phyloP scores from a whole-genome alignment of 2,797 vertebrate species.

The Gymnoscopelus microlampas region DNA sequence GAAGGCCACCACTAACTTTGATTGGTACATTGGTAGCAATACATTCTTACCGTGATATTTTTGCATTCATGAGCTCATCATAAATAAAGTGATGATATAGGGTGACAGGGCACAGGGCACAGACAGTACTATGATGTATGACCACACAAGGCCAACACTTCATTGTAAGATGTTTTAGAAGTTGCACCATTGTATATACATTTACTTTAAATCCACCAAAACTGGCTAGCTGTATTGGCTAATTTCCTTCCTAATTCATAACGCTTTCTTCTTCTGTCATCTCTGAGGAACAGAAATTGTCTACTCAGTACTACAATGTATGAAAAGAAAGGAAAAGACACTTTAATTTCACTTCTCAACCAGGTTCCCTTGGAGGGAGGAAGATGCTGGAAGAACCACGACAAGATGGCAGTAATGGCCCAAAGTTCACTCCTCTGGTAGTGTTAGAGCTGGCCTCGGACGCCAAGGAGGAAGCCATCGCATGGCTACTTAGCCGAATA shows the following conservation, averaged over 20 bases:
- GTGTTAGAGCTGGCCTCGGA: constrained; percentile 89
- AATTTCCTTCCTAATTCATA: too few species aligned
- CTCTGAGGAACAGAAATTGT: too few species aligned
- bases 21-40: background rate
- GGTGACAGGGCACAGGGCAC: too few species aligned
- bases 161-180: too few species aligned
- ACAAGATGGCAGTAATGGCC: constrained; percentile 66
- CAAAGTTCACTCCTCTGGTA: constrained; percentile 87
- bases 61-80: background rate
- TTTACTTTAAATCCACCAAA: too few species aligned
- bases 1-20: too few species aligned
- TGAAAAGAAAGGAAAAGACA: too few species aligned
- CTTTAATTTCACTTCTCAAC: constrained; percentile 4
- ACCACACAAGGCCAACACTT: too few species aligned
- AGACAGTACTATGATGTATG: background rate
- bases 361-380: constrained; percentile 39
- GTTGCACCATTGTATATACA: too few species aligned
- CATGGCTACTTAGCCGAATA: constrained; percentile 90
- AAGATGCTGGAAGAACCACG: constrained; percentile 60
- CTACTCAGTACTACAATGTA: too few species aligned
- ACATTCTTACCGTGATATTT: background rate
- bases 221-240: too few species aligned
- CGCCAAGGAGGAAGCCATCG: constrained; percentile 85
- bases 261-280: too few species aligned
- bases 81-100: background rate